phyloP scores from a whole-genome alignment of 2,888 invertebrate species.

The Sphecodes monilicornis region DNA sequence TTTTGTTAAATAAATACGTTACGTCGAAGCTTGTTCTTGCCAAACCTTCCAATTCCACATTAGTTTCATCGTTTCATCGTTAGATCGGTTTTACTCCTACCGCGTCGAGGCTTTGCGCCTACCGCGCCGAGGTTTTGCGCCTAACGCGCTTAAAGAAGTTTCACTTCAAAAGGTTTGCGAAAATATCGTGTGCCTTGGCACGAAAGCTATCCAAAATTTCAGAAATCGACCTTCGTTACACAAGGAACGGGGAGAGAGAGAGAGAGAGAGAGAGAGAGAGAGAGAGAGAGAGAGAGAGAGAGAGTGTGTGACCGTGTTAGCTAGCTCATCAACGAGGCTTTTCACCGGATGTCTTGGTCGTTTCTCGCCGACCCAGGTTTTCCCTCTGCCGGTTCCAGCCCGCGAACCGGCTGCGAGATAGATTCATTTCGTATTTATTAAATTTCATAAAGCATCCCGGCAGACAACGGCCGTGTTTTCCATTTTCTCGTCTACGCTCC shows the following conservation, averaged over 20 bases:
- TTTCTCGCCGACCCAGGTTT: constrained; percentile 28
- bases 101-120: too few species aligned
- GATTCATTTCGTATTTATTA: constrained; percentile 83
- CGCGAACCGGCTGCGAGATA: constrained; percentile 56
- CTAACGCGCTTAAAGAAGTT: too few species aligned
- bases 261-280: too few species aligned
- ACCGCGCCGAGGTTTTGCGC: too few species aligned
- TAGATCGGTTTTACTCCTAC: too few species aligned
- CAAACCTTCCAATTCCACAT: too few species aligned
- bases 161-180: too few species aligned
- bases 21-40: too few species aligned
- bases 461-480: constrained; percentile 80
- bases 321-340: constrained; percentile 49
- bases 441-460: constrained; percentile 79
- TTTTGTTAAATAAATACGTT: too few species aligned
- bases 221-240: not conserved
- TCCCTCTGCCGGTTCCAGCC: constrained; percentile 17
- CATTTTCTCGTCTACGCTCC: constrained; percentile 78
- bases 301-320: not conserved
- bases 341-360: constrained; percentile 33
- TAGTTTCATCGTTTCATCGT: too few species aligned
- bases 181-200: not conserved
- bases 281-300: too few species aligned
- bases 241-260: not conserved
- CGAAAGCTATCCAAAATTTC: not conserved